phyloP scores from a whole-genome alignment of 2,113 vertebrate genomes.

The Brachyhypopomus gauderio region DNA sequence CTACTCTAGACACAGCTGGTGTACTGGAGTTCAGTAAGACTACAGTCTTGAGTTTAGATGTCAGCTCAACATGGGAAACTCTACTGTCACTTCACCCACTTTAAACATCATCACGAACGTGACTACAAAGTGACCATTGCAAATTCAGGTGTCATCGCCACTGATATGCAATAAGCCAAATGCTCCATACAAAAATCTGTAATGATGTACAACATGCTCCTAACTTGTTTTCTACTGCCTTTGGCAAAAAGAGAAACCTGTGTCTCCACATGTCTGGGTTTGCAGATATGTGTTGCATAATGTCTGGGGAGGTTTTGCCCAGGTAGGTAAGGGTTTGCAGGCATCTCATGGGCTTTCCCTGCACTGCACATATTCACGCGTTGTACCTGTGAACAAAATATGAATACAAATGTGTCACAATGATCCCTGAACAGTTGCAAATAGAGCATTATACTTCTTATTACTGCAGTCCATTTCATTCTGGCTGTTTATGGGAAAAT shows the following conservation, averaged over 20 bases:
- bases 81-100: no score
- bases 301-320: not conserved
- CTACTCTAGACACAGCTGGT: no score
- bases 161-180: not conserved
- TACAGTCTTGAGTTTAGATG: no score
- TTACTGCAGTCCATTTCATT: not conserved
- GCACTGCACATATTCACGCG: not conserved
- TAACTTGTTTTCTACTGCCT: not conserved
- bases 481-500: not conserved
- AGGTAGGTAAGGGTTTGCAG: not conserved
- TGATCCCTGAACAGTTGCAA: slow-evolving; percentile 22
- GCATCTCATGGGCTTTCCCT: not conserved
- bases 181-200: not conserved
- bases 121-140: no score
- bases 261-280: slow-evolving; percentile 2
- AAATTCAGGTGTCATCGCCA: no score
- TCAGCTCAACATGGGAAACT: no score
- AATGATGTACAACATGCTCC: not conserved
- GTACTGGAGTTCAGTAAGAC: no score
- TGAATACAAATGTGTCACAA: slow-evolving; percentile 2
- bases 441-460: not conserved
- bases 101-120: no score
- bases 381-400: not conserved
- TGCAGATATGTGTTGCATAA: not conserved
- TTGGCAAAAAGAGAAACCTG: not conserved